Conservation (phyloP, 2,797 vertebrate genomes). For the Lepidocolaptes lacrymiger region DNA sequence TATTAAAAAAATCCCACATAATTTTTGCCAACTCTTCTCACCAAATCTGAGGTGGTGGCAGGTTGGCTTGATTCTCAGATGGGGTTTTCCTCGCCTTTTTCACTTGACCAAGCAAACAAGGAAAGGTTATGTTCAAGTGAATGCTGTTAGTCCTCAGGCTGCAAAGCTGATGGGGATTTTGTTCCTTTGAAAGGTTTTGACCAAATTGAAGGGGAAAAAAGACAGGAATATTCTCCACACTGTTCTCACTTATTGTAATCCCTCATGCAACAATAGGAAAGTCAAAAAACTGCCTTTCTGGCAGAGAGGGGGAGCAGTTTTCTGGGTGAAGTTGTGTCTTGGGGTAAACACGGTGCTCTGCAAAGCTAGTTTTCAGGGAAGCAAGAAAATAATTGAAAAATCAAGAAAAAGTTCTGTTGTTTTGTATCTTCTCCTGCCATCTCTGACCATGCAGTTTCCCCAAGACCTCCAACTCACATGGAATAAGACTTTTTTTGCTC, state of each 20-base stretch:
- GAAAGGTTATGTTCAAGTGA: not conserved
- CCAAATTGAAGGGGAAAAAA: rapidly evolving
- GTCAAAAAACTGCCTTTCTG: not conserved
- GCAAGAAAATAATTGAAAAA: not conserved
- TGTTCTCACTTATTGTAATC: not conserved
- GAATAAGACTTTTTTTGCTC: not conserved
- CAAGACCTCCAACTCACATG: rapidly evolving
- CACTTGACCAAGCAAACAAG: rapidly evolving
- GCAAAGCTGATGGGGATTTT: not conserved
- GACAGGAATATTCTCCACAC: not conserved
- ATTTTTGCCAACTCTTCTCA: not conserved
- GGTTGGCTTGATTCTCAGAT: rapidly evolving
- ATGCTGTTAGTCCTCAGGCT: not conserved
- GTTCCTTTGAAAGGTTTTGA: not conserved
- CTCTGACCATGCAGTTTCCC: not conserved
- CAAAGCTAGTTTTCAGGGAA: not conserved
- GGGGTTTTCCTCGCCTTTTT: not conserved
- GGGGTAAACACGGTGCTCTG: not conserved
- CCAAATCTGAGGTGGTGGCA: not conserved
- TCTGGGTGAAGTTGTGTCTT: not conserved
- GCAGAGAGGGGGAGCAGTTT: not conserved
- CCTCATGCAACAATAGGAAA: rapidly evolving
- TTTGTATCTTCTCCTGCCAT: not conserved
- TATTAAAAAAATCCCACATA: rapidly evolving
- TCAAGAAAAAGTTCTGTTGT: not conserved